phyloP scores from a whole-genome alignment of 2,797 vertebrate species.

The Neosilurus mollespiculum region DNA sequence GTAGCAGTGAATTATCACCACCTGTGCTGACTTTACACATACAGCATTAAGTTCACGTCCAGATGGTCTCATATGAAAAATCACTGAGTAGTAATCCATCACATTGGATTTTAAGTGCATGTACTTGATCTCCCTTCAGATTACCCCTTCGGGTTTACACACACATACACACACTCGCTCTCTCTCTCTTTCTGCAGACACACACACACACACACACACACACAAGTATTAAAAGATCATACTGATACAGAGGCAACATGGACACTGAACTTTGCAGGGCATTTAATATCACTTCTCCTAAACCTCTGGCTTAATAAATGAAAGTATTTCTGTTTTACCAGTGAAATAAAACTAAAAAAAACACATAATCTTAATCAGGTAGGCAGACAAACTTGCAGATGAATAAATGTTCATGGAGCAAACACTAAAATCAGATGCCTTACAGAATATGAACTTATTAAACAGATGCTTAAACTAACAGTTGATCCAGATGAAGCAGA shows the following conservation, averaged over 20 bases:
- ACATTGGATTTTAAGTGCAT: background rate
- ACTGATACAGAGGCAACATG: background rate
- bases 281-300: background rate
- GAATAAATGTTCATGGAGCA: too few species aligned
- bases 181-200: background rate
- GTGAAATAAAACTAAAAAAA: too few species aligned
- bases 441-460: too few species aligned
- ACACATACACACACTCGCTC: background rate
- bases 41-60: background rate
- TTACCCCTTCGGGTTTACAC: background rate
- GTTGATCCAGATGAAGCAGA: too few species aligned
- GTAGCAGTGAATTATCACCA: background rate
- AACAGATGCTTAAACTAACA: too few species aligned
- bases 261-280: background rate
- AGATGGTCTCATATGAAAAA: background rate
- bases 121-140: background rate
- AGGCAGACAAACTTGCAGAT: too few species aligned
- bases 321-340: background rate
- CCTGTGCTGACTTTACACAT: background rate
- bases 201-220: conserved; percentile 9
- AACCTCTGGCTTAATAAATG: background rate
- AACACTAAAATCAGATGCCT: too few species aligned
- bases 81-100: background rate
- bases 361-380: too few species aligned
- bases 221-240: background rate